phyloP scores from a whole-genome alignment of 2,797 vertebrate species.

The Phataginus tetradactyla region DNA sequence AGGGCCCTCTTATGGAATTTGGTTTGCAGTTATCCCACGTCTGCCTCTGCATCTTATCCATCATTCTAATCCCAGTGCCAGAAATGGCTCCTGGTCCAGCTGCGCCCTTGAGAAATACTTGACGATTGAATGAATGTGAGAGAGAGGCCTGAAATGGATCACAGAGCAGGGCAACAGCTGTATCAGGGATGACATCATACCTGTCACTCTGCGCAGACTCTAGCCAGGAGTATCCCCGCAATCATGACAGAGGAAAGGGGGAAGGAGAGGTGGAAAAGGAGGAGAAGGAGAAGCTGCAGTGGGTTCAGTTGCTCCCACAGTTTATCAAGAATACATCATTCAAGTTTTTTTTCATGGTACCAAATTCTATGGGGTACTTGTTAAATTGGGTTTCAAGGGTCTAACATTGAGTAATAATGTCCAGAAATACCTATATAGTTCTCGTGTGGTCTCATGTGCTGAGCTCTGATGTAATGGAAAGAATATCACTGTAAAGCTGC shows the following conservation, averaged over 20 bases:
- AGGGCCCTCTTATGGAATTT: not conserved
- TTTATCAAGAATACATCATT: conserved; percentile 18
- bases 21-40: not conserved
- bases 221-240: not conserved
- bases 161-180: not conserved
- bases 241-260: not conserved
- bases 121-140: not conserved
- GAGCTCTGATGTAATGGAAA: not conserved
- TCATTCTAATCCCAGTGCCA: not conserved
- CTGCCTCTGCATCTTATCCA: not conserved
- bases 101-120: not conserved
- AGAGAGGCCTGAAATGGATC: not conserved
- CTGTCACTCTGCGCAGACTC: not conserved
- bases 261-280: not conserved
- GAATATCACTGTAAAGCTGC: not conserved
- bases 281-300: not conserved
- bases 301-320: not conserved
- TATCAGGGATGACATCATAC: not conserved
- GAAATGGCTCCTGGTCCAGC: not conserved
- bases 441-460: not conserved
- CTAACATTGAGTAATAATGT: not conserved
- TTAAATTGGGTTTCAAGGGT: not conserved
- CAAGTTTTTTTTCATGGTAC: not conserved
- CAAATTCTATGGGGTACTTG: not conserved
- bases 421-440: not conserved